Conservation (phyloP, 2,113 vertebrate species). For the human (Homo sapiens) region DNA sequence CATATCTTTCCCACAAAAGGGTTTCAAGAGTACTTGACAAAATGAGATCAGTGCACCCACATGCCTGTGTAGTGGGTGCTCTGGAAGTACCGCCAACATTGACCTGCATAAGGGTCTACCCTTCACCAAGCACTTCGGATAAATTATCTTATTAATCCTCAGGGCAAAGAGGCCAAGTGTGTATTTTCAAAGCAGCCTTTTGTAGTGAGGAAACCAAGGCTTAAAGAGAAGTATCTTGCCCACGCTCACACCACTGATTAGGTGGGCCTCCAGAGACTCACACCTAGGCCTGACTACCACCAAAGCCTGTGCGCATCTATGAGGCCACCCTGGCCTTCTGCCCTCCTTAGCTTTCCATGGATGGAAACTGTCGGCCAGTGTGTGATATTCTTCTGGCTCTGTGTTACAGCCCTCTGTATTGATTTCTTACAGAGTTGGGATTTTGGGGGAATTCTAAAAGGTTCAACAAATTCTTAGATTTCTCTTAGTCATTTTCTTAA, state of each 20-base stretch:
- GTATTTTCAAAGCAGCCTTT: not conserved
- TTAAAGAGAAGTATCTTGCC: not conserved
- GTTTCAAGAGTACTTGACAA: not conserved
- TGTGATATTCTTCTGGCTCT: not conserved
- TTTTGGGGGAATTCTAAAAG: not conserved
- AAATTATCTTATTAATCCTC: not conserved
- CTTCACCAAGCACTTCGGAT: not conserved
- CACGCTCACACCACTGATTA: not conserved
- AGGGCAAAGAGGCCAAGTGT: not conserved
- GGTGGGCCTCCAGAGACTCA: not conserved
- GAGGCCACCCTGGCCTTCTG: not conserved
- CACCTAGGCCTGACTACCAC: not conserved
- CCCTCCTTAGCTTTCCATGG: not conserved
- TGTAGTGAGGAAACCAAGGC: not conserved
- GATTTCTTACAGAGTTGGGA: not conserved
- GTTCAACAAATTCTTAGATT: not conserved
- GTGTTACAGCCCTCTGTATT: not conserved
- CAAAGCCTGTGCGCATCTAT: not conserved
- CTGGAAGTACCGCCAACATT: not conserved
- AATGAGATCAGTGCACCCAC: not conserved
- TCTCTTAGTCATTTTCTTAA: slow-evolving; percentile 39
- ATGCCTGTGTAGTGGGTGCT: not conserved
- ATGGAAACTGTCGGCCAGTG: not conserved
- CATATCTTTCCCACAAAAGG: not conserved
- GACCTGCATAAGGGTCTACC: not conserved